Conservation (phyloP, 2,888 invertebrate species). For the Halictus quadricinctus region DNA sequence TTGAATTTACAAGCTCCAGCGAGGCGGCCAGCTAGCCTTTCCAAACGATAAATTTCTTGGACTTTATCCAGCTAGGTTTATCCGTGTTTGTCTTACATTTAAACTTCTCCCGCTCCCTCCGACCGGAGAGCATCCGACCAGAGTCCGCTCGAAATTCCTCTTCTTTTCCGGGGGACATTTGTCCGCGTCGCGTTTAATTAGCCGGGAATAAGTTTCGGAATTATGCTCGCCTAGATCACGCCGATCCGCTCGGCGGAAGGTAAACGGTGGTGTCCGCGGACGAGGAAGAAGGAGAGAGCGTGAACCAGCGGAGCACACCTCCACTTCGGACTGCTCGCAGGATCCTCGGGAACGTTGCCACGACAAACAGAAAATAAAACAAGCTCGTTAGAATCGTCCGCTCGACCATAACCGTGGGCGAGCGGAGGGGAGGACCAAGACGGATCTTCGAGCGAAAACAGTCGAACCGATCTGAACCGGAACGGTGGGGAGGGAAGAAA, state of each 20-base stretch:
- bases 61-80: slow-evolving; percentile 69
- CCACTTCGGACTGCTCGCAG: background rate
- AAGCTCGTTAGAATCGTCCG: slow-evolving; percentile 16
- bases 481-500: background rate
- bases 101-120: slow-evolving; percentile 39
- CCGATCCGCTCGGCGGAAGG: slow-evolving; percentile 14
- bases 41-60: slow-evolving; percentile 72
- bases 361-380: slow-evolving; percentile 18
- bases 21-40: slow-evolving; percentile 50
- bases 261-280: background rate
- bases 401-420: background rate
- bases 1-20: slow-evolving; percentile 59
- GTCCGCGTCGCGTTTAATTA: slow-evolving; percentile 47
- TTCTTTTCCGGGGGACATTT: slow-evolving; percentile 7
- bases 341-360: background rate
- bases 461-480: background rate
- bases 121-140: background rate
- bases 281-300: background rate
- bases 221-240: slow-evolving; percentile 29
- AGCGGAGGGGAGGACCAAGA: background rate
- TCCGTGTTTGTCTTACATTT: slow-evolving; percentile 68
- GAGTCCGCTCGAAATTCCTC: slow-evolving; percentile 20
- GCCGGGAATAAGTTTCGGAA: slow-evolving; percentile 34
- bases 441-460: background rate
- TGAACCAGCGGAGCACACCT: background rate